A percentile compares a stretch with the other conserved stretches of the same genome.
phyloP scores from a whole-genome alignment of 2,888 invertebrate genomes.

The Cerastis leucographa region DNA sequence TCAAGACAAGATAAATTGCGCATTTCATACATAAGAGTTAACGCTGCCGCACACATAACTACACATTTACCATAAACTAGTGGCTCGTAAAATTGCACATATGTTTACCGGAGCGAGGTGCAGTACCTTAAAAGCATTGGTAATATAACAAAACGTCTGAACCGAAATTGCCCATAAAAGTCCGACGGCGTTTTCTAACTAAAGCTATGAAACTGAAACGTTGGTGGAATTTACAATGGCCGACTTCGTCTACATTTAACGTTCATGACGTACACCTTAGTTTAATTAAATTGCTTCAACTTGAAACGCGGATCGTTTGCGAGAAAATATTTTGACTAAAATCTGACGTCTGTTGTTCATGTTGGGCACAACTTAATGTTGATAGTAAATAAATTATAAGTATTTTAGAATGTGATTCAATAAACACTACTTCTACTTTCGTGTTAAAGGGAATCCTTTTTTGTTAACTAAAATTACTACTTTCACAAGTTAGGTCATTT shows the following conservation, averaged over 20 bases:
- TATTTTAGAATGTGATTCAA: not conserved
- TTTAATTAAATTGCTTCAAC: constrained; percentile 88
- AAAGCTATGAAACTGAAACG: constrained; percentile 90
- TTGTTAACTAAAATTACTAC: not conserved
- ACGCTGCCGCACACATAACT: constrained; percentile 81
- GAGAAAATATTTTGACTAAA: constrained; percentile 65
- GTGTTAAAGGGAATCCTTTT: not conserved
- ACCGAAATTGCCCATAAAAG: constrained; percentile 91
- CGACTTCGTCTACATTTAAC: constrained; percentile 88
- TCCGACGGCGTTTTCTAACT: constrained; percentile 90
- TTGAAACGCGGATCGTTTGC: constrained; percentile 68
- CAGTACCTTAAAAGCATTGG: constrained; percentile 91
- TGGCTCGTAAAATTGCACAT: constrained; percentile 87
- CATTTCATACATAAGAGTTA: constrained; percentile 74
- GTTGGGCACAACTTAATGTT: not conserved
- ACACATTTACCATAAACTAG: constrained; percentile 88
- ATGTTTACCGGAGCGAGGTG: constrained; percentile 89
- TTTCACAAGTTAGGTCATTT: not conserved
- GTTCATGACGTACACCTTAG: constrained; percentile 87
- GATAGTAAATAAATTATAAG: not conserved
- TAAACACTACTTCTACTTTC: not conserved
- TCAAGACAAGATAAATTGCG: constrained; percentile 70
- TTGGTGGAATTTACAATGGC: constrained; percentile 89
- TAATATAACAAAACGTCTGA: constrained; percentile 91
- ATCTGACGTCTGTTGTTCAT: constrained; percentile 24